Base-by-base conservation (phyloP, 1,140 invertebrate species). In the Stegodyphus mimosarum region DNA sequence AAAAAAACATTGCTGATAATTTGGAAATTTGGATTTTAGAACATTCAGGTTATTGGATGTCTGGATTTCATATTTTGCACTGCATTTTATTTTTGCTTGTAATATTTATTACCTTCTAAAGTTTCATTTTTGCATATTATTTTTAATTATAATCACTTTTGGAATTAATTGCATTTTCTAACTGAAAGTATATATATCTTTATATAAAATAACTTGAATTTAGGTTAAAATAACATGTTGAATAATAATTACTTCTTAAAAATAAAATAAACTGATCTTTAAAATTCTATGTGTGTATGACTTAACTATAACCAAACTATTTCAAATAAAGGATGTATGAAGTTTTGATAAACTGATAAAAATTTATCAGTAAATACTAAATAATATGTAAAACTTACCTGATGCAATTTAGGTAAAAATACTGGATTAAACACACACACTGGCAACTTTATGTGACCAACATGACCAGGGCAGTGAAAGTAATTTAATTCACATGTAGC, bases 381-480 rank as follows among this genome's bases (percentile, higher is more conserved):
- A 71, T 6, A 71, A 10, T 5, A 71, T 10, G 9, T 48, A 71
- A 49, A 71, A 71, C 15, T 49, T 11, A 94, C 94, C 91, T 90
- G 94, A 91, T 90, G 93, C 15, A 98, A 91, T 66, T 92, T 91
- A 89, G 94, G 94, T 71, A 96, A 94, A 89, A 97, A 96, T 52
- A 99, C 88, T 6, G 98, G 97, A 93, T 99, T 99, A 66, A 97
- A 94, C 1, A 98, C 94, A 7, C 96, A 94, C 6, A 99, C 90
- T 5, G 96, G 95, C n/a, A 99, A 91, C 84, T 95, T 94, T 86
- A 99, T 98, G 89, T 99, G 96, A 0, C 98, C 98, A 91, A 98
- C 95, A 91, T 99, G 98, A 6, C 98, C 98, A 1, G 94, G 93
- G 91, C 98, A 99, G 83, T 93, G 91, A 11, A 91, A 88, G n/a